A percentile compares a stretch with the other conserved stretches of the same genome.
Conservation (phyloP, 1,140 invertebrate genomes). For the Drosophila murphyi region DNA sequence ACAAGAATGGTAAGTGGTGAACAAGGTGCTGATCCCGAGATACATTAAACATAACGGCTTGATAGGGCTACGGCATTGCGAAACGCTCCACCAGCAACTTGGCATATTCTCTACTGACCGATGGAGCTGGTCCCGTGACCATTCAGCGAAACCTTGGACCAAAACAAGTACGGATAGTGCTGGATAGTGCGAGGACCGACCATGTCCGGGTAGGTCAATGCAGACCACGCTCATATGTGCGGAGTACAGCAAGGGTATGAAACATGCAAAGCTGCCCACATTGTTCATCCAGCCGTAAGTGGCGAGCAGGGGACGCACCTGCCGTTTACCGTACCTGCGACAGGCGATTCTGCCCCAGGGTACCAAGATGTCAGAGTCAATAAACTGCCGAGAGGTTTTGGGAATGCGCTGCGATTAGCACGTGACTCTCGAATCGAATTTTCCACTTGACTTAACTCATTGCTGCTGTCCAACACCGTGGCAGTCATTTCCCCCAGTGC, state of each 20-base stretch:
- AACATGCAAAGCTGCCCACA: conserved; percentile 88
- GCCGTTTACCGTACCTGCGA: conserved; percentile 88
- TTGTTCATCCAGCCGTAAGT: conserved; percentile 92
- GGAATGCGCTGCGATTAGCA: conserved; percentile 73
- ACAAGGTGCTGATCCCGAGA: conserved; percentile 1
- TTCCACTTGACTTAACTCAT: conserved; percentile 30
- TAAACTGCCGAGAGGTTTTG: conserved; percentile 62
- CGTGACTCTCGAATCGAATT: conserved; percentile 67
- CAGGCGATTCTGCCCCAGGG: conserved; percentile 88
- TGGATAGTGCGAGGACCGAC: conserved; percentile 88
- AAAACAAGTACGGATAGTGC: conserved; percentile 86
- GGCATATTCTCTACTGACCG: background rate
- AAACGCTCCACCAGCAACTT: conserved; percentile 3
- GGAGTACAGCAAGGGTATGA: conserved; percentile 86
- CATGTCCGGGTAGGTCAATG: conserved; percentile 89
- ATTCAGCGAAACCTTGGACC: conserved; percentile 88
- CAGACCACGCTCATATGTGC: conserved; percentile 87
- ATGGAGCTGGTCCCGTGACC: conserved; percentile 84
- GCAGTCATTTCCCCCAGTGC: conserved; percentile 4
- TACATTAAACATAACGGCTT: conserved; percentile 18
- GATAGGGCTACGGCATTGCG: background rate
- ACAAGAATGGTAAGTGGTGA: background rate
- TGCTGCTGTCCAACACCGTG: conserved; percentile 12
- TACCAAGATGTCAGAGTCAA: conserved; percentile 51
- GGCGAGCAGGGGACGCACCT: conserved; percentile 87